Percentiles rank a stretch among this genome's conserved stretches.
Evolutionary conservation across 1,140 invertebrate species (phyloP).

Genomic region (Myzus persicae): DNA sequence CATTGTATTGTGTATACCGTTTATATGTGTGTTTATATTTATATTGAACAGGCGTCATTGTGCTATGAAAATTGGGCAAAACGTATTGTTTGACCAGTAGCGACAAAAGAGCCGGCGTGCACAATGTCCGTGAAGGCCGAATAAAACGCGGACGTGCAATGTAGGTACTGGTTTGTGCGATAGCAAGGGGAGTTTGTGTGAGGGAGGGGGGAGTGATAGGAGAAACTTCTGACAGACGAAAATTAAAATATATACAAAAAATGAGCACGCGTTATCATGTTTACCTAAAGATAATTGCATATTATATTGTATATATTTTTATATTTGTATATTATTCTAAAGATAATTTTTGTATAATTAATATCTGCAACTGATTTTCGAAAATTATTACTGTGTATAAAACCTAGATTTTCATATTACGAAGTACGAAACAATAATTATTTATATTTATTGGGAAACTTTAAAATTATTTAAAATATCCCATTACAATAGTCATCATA

Average conservation of each 20-base stretch:
- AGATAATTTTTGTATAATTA: not conserved
- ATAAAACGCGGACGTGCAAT: slow-evolving; percentile 34
- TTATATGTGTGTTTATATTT: not conserved
- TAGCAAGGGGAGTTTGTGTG: not conserved
- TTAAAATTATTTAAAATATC: not conserved
- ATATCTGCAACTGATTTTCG: not conserved
- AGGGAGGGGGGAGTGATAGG: not conserved
- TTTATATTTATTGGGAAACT: not conserved
- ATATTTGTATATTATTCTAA: too few relatives aligned
- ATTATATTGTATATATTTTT: too few relatives aligned
- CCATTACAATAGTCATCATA: not conserved
- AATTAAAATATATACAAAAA: not conserved
- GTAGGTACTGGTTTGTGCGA: not conserved
- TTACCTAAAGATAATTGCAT: too few relatives aligned
- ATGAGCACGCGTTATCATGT: not conserved
- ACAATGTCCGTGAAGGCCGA: slow-evolving; percentile 42
- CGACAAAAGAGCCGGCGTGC: slow-evolving; percentile 43
- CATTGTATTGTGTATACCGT: not conserved
- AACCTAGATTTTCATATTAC: not conserved
- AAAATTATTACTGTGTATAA: not conserved
- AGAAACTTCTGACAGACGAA: not conserved
- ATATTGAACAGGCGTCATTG: slow-evolving; percentile 19
- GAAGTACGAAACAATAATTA: not conserved
- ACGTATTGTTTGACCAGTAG: slow-evolving; percentile 37
- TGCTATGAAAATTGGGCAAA: slow-evolving; percentile 46